Conservation (phyloP, 2,113 vertebrate species). For the Pelecanus crispus region DNA sequence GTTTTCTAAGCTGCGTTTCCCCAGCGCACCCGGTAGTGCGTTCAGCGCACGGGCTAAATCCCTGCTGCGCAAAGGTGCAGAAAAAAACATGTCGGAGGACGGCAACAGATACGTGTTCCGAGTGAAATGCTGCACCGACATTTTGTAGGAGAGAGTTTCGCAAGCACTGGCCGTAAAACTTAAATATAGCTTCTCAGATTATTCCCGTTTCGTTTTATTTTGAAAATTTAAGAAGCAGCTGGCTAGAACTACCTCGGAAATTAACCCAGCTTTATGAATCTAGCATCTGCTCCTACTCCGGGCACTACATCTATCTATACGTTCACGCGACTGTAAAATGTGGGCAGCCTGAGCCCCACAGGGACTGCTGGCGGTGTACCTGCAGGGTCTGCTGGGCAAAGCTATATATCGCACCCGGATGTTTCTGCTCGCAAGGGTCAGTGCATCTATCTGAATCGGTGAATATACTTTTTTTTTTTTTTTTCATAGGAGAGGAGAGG, state of each 20-base stretch:
- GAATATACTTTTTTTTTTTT: neutral
- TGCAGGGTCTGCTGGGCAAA: neutral
- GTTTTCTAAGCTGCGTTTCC: accelerated
- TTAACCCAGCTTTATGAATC: neutral
- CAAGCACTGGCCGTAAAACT: neutral
- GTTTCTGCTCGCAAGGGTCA: neutral
- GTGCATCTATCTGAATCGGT: neutral
- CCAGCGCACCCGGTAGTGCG: accelerated
- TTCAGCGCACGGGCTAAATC: neutral
- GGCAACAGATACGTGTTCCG: neutral
- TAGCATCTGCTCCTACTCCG: neutral
- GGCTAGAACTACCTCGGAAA: neutral
- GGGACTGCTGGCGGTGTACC: neutral
- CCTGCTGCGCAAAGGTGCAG: neutral
- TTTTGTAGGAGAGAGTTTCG: neutral
- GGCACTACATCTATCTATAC: accelerated
- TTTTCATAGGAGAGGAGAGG: neutral
- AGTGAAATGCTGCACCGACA: neutral
- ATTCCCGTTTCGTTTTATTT: conserved; percentile 10
- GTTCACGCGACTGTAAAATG: neutral
- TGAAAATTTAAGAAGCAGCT: neutral
- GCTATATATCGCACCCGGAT: accelerated
- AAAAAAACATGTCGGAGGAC: neutral
- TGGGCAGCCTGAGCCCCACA: neutral
- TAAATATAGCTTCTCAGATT: neutral